Percentiles rank a stretch among this genome's conserved stretches.
Evolutionary conservation across 2,797 vertebrate species (phyloP).

Genomic region (Arctocebus calabarensis): DNA sequence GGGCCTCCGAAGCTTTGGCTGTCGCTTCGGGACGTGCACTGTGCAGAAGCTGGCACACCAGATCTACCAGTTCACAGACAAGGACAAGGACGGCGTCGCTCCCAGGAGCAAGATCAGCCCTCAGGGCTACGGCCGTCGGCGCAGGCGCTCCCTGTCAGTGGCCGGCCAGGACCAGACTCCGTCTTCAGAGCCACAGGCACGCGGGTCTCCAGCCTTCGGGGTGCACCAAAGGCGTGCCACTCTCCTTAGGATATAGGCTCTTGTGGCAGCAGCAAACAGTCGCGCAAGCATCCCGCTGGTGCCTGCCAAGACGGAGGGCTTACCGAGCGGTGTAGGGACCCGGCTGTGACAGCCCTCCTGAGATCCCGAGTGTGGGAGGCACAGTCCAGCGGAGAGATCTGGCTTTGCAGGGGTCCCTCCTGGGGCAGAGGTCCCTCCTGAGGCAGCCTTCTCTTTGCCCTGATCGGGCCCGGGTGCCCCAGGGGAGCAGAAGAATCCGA

Average conservation of each 20-base stretch:
- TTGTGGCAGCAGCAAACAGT: slow-evolving; percentile 10
- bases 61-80: slow-evolving; percentile 93
- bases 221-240: slow-evolving; percentile 13
- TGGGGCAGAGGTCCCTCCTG: neutral
- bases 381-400: slow-evolving; percentile 44
- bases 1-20: slow-evolving; percentile 88
- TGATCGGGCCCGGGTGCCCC: neutral
- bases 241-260: slow-evolving; percentile 73
- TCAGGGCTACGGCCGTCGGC: slow-evolving; percentile 94
- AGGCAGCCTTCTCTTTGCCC: neutral
- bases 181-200: slow-evolving; percentile 6
- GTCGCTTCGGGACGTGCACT: slow-evolving; percentile 93
- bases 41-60: slow-evolving; percentile 94
- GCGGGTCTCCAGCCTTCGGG: neutral
- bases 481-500: slow-evolving; percentile 19
- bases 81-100: slow-evolving; percentile 90
- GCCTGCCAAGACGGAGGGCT: slow-evolving; percentile 40
- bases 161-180: slow-evolving; percentile 53
- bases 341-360: neutral
- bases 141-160: slow-evolving; percentile 84
- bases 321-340: neutral
- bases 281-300: slow-evolving; percentile 29
- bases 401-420: neutral
- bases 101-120: slow-evolving; percentile 93
- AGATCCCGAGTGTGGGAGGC: neutral